Base-by-base conservation (phyloP, 2,888 invertebrate genomes). In the Reticulitermes lucifugus region DNA sequence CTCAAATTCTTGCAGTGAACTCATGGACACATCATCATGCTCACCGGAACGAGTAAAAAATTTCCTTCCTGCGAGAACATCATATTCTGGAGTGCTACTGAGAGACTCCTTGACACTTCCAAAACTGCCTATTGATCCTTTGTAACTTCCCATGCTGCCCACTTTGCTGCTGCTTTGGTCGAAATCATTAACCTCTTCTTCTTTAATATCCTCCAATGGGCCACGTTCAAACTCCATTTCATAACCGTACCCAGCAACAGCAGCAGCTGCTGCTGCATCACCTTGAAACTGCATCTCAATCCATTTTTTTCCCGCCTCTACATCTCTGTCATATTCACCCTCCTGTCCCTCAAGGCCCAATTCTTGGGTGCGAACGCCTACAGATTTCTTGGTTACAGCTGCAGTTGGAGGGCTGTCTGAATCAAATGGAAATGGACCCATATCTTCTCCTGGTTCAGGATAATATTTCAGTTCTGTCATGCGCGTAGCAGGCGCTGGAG, bases 1-100 rank as follows among this genome's bases (percentile, higher is more conserved):
- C 92, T 98, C 98, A 92, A 98, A 98, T 90, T 98, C 98, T 91
- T 98, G 97, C 86, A 98, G 92, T 10, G 98, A 98, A 87, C 96
- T 97, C 90, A 98, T 95, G 0, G 98, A 98, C 73, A 97, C 93
- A 89, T 98, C 97, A 89, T 98, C 98, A 89, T 96, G 96, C 88
- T 98, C 98, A n/a, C 96, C 94, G 88, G 94, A 93, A 88, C 95
- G 94, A 6, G 95, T 94, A 89, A 97, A 95, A 90, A 96, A 96
- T 89, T 96, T 95, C 89, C 96, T 94, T n/a, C 96, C 94, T 83
- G 96, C 95, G 85, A 97, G 91, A 88, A 96, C 95, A 91, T 98
- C 97, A 88, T 96, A 97, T 89, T 98, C 98, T 0, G 98, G 98
- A 1, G 98, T 96, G 89, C 98, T 98, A 12, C 97, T 97, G 86